Percentiles rank a stretch among this genome's conserved stretches.
phyloP scores from a whole-genome alignment of 2,888 invertebrate genomes.

The Trissoscelio sp. region DNA sequence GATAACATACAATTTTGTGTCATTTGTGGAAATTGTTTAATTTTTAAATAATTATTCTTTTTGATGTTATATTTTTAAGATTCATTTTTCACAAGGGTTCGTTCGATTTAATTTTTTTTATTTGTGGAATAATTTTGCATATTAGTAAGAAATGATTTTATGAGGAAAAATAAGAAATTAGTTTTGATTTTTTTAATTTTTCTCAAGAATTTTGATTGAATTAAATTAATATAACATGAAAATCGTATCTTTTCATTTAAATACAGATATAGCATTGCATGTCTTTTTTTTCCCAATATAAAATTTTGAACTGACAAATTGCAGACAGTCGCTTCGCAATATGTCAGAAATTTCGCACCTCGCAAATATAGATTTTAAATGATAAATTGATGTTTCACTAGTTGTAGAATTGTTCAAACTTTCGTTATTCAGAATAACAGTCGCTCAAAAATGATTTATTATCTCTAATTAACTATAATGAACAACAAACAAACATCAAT shows the following conservation, averaged over 20 bases:
- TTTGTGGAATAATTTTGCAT: too few relatives aligned
- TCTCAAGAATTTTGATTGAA: not conserved
- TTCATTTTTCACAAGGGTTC: too few relatives aligned
- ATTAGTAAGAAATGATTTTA: too few relatives aligned
- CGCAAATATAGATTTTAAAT: constrained; percentile 34
- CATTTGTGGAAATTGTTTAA: not conserved
- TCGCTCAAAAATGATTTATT: constrained; percentile 24
- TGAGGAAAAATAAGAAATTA: not conserved
- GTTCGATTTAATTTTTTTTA: too few relatives aligned
- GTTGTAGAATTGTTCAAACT: constrained; percentile 19
- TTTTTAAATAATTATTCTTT: too few relatives aligned
- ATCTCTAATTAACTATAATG: constrained; percentile 4
- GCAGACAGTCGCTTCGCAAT: constrained; percentile 9
- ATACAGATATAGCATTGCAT: not conserved
- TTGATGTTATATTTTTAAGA: too few relatives aligned
- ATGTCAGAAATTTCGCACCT: constrained; percentile 8
- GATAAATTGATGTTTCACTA: constrained; percentile 22
- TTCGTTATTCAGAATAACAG: constrained; percentile 11
- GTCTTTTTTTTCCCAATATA: not conserved
- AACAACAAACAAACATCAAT: too few relatives aligned
- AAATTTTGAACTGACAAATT: constrained; percentile 28
- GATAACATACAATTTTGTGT: not conserved
- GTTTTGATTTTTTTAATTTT: not conserved
- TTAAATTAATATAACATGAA: too few relatives aligned
- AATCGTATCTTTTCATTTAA: constrained; percentile 1